Base-by-base conservation (phyloP, 2,113 vertebrate genomes). In the Psilopsiagon aurifrons region DNA sequence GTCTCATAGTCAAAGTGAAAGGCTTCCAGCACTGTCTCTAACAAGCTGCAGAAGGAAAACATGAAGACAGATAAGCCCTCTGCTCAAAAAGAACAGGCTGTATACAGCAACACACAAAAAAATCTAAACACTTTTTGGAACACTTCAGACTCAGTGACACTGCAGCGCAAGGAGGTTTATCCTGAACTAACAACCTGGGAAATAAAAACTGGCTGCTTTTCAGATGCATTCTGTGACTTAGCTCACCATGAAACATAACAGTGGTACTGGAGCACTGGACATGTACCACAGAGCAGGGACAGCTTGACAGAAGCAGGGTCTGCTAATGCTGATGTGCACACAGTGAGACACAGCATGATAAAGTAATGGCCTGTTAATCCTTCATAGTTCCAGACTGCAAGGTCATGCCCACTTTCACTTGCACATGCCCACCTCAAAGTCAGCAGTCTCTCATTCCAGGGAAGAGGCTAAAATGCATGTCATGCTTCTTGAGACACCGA, bases 1-100 rank as follows among this genome's bases (percentile, higher is more conserved):
- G 98, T 99, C 91, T 98, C 94, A 39, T 98, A 96, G 96, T 99
- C 99, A 43, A 99, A 99, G 86, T 99, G 99, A 96, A 99, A 99
- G 29, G 99, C 98, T 83, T 99, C 99, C 86, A 99, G 97, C 57
- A 99, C 98, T 2, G 97, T 99, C 81, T 99, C 98, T 71, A 99
- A 96, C 94, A 99, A 97, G 95, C 99, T 99, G 96, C 31, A 15
- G 75, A 82, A 94, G 6, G 83, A 66, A 95, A 88, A 74, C n/a
- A 73, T 1, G 35, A 28, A 37, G 39, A 67, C 24, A 75, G 49
- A 82, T 82, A 25, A 93, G 19, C 29, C 7, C 15, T 76, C 33
- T 7, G 6, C 19, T 55, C 8, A 78, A 49, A 87, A 89, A 66
- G 29, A 29, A 82, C 28, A 74, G 11, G 23, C 41, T 69, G 47